These are phyloP conservation scores for Drosophila quinaria DNA, from an alignment of 2,888 invertebrate species.

Conservation along the genomic window DNA sequence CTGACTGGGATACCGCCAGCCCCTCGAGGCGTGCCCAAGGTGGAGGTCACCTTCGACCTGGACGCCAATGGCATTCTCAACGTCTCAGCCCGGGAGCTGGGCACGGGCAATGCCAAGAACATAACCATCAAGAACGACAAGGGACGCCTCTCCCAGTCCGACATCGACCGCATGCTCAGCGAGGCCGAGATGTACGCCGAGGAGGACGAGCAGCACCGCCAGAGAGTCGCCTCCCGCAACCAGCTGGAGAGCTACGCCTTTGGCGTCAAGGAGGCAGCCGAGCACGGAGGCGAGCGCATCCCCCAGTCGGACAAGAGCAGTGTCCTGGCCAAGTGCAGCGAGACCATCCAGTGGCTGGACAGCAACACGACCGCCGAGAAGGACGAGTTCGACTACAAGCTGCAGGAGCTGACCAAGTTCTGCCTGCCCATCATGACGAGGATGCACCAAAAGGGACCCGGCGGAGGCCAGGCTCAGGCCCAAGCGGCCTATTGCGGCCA, in stretches of 20 bases:
- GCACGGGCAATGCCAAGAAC: constrained; percentile 90
- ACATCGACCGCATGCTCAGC: constrained; percentile 92
- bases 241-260: constrained; percentile 90
- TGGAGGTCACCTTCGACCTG: constrained; percentile 92
- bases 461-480: constrained; percentile 83
- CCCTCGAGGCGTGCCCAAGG: constrained; percentile 94
- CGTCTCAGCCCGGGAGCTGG: constrained; percentile 91
- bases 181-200: constrained; percentile 91
- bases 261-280: constrained; percentile 89
- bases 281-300: constrained; percentile 88
- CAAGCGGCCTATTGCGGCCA: constrained; percentile 74
- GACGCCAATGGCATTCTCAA: constrained; percentile 98
- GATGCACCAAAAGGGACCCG: constrained; percentile 72
- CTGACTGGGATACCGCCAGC: constrained; percentile 98
- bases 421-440: constrained; percentile 87
- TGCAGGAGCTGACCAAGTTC: constrained; percentile 82
- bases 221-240: constrained; percentile 90
- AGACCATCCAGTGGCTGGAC: constrained; percentile 91
- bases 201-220: constrained; percentile 90
- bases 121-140: constrained; percentile 94
- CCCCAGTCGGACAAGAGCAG: constrained; percentile 38
- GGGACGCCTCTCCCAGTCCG: constrained; percentile 92
- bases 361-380: constrained; percentile 91
- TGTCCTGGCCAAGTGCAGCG: constrained; percentile 87
- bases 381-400: constrained; percentile 89